These are phyloP conservation scores for Arrhopalites spinosus DNA, from an alignment of 2,888 invertebrate species.

Conservation along the genomic window DNA sequence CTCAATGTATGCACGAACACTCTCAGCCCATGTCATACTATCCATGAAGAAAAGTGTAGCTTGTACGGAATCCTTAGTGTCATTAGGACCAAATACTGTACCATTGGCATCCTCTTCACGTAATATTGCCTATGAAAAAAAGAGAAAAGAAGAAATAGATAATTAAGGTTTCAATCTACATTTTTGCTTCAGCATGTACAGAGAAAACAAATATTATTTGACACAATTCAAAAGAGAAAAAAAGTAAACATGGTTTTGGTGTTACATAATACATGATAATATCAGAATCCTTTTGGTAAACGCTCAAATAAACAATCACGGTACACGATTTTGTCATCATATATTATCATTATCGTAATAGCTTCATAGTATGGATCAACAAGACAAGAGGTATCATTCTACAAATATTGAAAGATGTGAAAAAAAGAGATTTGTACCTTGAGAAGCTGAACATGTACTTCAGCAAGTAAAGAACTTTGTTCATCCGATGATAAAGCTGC, in stretches of 20 bases:
- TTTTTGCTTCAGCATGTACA: too few species aligned
- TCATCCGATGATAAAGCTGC: slow-evolving; percentile 89
- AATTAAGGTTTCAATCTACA: too few species aligned
- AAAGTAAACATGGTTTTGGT: too few species aligned
- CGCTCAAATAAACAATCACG: not conserved
- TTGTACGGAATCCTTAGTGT: slow-evolving; percentile 97
- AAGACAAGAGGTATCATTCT: too few species aligned
- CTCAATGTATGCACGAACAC: slow-evolving; percentile 84
- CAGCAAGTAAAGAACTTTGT: slow-evolving; percentile 86
- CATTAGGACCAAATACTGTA: slow-evolving; percentile 93
- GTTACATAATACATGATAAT: not conserved
- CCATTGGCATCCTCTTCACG: slow-evolving; percentile 93
- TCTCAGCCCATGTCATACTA: slow-evolving; percentile 95
- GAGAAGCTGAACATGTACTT: slow-evolving; percentile 91
- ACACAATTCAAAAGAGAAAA: too few species aligned
- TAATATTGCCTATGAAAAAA: slow-evolving; percentile 65
- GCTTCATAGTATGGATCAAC: too few species aligned
- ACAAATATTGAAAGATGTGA: too few species aligned
- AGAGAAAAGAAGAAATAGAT: not conserved
- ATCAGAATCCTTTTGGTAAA: slow-evolving; percentile 6
- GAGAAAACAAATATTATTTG: not conserved
- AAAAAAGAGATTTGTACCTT: slow-evolving; percentile 64
- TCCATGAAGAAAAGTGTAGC: slow-evolving; percentile 91
- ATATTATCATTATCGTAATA: too few species aligned
- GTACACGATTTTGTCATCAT: not conserved